Evolutionary conservation across 2,797 vertebrate genomes (phyloP), one percentile per base, ranked within the genome.

Genomic region (Delichon dasypus): DNA sequence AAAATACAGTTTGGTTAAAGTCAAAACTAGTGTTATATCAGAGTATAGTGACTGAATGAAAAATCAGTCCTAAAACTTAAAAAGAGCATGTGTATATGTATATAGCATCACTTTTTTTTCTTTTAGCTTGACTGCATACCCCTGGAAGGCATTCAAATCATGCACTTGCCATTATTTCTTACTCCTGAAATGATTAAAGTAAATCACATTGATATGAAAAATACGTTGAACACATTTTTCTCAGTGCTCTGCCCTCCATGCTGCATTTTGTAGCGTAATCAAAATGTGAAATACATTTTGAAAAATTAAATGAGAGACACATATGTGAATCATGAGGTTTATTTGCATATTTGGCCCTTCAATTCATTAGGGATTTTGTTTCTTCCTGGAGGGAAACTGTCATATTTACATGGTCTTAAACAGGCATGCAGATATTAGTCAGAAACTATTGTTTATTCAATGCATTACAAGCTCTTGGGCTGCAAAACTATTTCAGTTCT

Each of bases 211-310:
- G 95, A 91, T 91, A 95, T 97, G 95, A 97, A 96, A 96, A 98
- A 97, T 97, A 96, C 96, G 82, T 94, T 82, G 34, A 74, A 67
- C 76, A 58, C 50, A 82, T 89, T 97, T 92, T 92, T 95, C 81
- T 96, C 65, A 54, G 67, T 62, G 18, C 34, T 91, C 94, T 75
- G 32, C 67, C 68, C 70, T 96, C 90, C 66, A 61, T 77, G 42
- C 62, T 92, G 80, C 67, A 83, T 93, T 90, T 93, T 97, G 91
- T 83, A 85, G 57, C 3, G 0, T 97, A 91, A 97, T 97, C 86
- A 97, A 97, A 96, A 97, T 97, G 93, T 88, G 97, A 97, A 98
- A 94, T 90, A 93, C 42, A 89, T 89, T 95, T 95, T 95, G 89
- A 97, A 96, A 97, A 97, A 96, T 95, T 97, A 97, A 97, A 90